Conservation (phyloP, 2,113 vertebrate species). For the Daphoenositta chrysoptera region DNA sequence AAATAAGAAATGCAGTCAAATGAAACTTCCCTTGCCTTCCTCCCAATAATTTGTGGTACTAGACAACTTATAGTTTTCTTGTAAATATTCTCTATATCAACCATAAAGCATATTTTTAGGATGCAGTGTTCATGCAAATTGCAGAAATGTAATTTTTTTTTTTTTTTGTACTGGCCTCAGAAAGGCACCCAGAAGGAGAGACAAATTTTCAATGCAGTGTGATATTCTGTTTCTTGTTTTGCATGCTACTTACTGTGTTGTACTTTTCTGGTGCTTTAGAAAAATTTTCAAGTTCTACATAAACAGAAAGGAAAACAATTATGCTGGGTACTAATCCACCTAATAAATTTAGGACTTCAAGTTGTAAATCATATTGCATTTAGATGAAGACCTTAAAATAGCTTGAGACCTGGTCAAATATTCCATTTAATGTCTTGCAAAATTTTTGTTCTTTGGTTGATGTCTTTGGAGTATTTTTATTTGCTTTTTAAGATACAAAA, state of each 20-base stretch:
- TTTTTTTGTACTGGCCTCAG: background rate
- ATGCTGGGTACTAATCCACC: background rate
- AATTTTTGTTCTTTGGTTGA: background rate
- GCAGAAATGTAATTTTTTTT: background rate
- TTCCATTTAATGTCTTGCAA: background rate
- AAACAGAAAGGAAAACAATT: background rate
- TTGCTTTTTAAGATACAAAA: background rate
- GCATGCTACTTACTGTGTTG: background rate
- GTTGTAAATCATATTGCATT: background rate
- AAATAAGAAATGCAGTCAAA: background rate
- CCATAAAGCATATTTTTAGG: background rate
- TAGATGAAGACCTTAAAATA: background rate
- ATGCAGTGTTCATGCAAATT: background rate
- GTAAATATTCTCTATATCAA: background rate
- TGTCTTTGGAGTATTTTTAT: background rate
- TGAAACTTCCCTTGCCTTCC: accelerated
- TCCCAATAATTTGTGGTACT: background rate
- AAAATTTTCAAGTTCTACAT: background rate
- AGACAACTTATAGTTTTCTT: background rate
- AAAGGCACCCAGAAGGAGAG: background rate
- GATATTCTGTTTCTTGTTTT: background rate
- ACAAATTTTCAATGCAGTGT: background rate
- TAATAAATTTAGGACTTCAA: background rate
- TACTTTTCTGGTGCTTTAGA: background rate
- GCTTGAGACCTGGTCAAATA: background rate